Evolutionary conservation across 2,888 invertebrate species (phyloP), one percentile per base, ranked within the genome.

Genomic region (Laspeyria flexula): DNA sequence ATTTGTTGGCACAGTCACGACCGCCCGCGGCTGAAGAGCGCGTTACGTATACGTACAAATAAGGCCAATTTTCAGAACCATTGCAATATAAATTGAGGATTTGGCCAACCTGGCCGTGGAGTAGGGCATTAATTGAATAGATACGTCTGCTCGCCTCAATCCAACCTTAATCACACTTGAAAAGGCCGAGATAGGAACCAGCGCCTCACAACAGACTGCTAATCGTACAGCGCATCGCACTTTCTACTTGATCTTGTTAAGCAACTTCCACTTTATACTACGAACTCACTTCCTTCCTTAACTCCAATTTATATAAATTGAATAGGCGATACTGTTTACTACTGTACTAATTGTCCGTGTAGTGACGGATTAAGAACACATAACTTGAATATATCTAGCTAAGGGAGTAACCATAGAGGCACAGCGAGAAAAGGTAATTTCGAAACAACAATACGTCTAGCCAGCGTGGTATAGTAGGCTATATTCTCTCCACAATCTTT

Each of bases 41-140:
- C 73, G 62, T 68, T 57, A 55, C 66, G 68, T 13, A 27, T 75
- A 73, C 75, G 73, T 79, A 82, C 82, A 84, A 88, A 86, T 86
- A 85, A 76, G 71, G 77, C 74, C 79, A 86, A 88, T 89, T 87
- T 83, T 79, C 76, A 75, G 71, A 75, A 73, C 78, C 86, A 71
- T 73, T 75, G 85, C 86, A 81, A 82, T 86, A 85, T 86, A 88
- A 85, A 89, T 86, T 80, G 81, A 82, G 77, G 75, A 68, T 75
- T 78, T 75, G 73, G 73, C 77, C 71, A 79, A 82, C 80, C 83
- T 83, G 79, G 72, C 71, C 79, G 69, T 78, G 77, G 83, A 78
- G 79, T 82, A 75, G 75, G 73, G 78, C 71, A 85, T 88, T 92
- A 91, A 92, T 92, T 92, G 88, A 89, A 91, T 91, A 86, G 89